These are phyloP conservation scores for Cheumatopsyche charites DNA, from an alignment of 1,140 invertebrate species.

Conservation along the genomic window DNA sequence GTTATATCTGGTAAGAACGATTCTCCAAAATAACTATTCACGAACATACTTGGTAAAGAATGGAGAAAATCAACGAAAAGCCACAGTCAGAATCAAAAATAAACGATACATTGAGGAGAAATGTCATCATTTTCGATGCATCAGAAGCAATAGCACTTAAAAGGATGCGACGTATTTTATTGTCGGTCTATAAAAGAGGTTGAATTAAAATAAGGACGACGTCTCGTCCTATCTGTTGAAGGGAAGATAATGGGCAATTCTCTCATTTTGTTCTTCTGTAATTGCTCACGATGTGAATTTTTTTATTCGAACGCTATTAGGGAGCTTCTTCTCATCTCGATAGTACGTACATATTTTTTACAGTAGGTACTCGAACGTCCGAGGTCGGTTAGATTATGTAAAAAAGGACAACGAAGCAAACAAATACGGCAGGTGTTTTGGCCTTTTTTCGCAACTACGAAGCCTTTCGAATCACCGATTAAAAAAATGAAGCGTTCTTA, in stretches of 20 bases:
- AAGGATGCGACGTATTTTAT: slow-evolving; percentile 26
- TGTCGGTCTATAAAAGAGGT: slow-evolving; percentile 32
- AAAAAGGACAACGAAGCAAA: too few relatives aligned
- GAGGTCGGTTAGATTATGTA: too few relatives aligned
- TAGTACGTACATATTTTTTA: too few relatives aligned
- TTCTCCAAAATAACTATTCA: not conserved
- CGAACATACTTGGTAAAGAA: not conserved
- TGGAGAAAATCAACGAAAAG: not conserved
- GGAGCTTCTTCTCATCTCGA: not conserved
- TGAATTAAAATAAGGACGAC: slow-evolving; percentile 31
- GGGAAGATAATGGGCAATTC: not conserved
- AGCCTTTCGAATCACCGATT: too few relatives aligned
- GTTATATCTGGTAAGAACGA: too few relatives aligned
- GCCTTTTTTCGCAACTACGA: too few relatives aligned
- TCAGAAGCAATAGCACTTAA: slow-evolving; percentile 7
- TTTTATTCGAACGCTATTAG: not conserved
- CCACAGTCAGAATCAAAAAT: not conserved
- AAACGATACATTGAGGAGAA: slow-evolving; percentile 4
- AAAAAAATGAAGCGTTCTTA: too few relatives aligned
- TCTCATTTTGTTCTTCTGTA: slow-evolving; percentile 17
- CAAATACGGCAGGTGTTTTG: too few relatives aligned
- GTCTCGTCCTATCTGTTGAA: not conserved
- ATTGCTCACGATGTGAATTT: slow-evolving; percentile 28
- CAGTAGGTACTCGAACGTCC: too few relatives aligned
- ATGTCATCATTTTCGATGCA: slow-evolving; percentile 13